phyloP scores from a whole-genome alignment of 2,113 vertebrate genomes.

The Chaetodon trifascialis region DNA sequence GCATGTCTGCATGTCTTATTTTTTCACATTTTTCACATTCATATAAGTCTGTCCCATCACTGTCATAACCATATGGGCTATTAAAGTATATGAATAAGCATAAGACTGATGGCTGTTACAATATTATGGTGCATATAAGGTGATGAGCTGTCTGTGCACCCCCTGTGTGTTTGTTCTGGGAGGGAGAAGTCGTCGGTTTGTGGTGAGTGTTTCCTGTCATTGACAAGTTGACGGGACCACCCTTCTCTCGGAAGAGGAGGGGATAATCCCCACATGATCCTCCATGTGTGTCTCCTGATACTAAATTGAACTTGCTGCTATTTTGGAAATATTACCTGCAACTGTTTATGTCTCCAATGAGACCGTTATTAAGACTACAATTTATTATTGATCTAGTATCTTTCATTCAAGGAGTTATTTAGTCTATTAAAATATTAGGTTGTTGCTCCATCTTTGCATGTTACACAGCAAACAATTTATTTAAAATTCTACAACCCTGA shows the following conservation, averaged over 20 bases:
- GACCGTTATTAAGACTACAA: neutral
- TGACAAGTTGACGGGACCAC: slow-evolving; percentile 70
- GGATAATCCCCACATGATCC: slow-evolving; percentile 31
- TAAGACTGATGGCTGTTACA: neutral
- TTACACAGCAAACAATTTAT: neutral
- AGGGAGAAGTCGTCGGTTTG: slow-evolving; percentile 71
- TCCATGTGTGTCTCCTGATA: slow-evolving; percentile 53
- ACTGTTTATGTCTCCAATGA: neutral
- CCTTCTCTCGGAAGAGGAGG: slow-evolving; percentile 64
- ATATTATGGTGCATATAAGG: slow-evolving; percentile 24
- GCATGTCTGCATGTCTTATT: slow-evolving; percentile 28
- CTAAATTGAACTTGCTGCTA: slow-evolving; percentile 19
- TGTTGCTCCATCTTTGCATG: neutral
- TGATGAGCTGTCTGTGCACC: slow-evolving; percentile 2
- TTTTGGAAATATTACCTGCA: neutral
- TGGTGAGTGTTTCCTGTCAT: slow-evolving; percentile 76
- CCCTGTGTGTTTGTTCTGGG: slow-evolving; percentile 42
- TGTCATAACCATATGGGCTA: neutral
- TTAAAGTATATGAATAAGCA: slow-evolving; percentile 7
- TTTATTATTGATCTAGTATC: neutral
- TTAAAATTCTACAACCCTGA: neutral
- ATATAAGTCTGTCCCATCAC: slow-evolving; percentile 36
- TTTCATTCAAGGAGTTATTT: neutral
- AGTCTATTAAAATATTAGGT: neutral
- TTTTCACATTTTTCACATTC: slow-evolving; percentile 17